Evolutionary conservation across 2,888 invertebrate species (phyloP).

Genomic region (Hemicrepidius hirtus): DNA sequence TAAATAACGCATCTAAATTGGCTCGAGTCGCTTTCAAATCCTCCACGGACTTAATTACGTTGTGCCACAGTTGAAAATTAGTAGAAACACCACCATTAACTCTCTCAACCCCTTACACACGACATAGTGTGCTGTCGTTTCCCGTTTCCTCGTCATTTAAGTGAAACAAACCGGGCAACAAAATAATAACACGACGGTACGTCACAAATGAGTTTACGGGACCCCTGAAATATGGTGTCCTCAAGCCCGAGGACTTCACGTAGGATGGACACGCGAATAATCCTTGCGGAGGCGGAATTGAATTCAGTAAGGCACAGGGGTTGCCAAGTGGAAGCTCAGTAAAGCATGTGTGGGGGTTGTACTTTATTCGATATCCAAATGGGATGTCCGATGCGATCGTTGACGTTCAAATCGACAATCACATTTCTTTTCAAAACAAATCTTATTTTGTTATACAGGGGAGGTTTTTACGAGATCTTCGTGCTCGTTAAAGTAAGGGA

Average conservation of each 20-base stretch:
- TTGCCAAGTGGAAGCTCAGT: neutral
- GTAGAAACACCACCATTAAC: conserved; percentile 18
- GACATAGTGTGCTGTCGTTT: too few species aligned
- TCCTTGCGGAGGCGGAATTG: conserved; percentile 16
- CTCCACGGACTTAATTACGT: conserved; percentile 30
- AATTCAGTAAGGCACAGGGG: neutral
- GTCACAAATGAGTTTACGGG: conserved; percentile 7
- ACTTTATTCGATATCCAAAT: too few species aligned
- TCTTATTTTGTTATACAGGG: too few species aligned
- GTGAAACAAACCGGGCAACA: neutral
- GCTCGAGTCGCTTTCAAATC: conserved; percentile 22
- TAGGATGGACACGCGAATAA: conserved; percentile 15
- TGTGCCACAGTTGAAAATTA: conserved; percentile 23
- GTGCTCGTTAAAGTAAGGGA: too few species aligned
- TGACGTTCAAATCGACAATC: too few species aligned
- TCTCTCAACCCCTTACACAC: neutral
- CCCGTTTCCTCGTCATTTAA: neutral
- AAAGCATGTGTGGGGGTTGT: neutral
- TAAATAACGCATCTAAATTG: conserved; percentile 31
- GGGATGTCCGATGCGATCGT: too few species aligned
- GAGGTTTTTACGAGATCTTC: too few species aligned
- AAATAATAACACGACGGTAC: conserved; percentile 6
- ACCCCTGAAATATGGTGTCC: conserved; percentile 4
- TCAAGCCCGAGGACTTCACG: neutral
- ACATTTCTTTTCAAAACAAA: too few species aligned